These are phyloP conservation scores for Syngnathus floridae DNA, from an alignment of 2,113 vertebrate species.

Conservation along the genomic window DNA sequence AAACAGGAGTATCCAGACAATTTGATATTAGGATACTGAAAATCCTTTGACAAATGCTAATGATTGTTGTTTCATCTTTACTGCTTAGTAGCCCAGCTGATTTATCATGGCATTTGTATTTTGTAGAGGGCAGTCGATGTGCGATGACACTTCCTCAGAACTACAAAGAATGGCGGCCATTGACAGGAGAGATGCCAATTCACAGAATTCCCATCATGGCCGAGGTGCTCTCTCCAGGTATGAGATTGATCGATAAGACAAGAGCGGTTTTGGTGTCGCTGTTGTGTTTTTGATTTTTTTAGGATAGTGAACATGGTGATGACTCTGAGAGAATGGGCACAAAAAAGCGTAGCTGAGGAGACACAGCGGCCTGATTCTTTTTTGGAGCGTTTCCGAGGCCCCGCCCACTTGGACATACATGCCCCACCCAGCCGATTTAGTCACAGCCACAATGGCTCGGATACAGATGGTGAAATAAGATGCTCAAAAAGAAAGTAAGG, in stretches of 20 bases:
- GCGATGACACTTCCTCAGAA: conserved; percentile 76
- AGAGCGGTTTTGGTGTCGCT: background rate
- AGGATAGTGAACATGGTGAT: conserved; percentile 82
- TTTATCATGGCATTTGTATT: background rate
- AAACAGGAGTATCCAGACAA: background rate
- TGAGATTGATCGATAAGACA: background rate
- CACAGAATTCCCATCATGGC: conserved; percentile 64
- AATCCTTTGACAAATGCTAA: too few relatives aligned
- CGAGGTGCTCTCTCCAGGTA: conserved; percentile 77
- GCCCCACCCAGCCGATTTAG: conserved; percentile 64
- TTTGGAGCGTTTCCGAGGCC: conserved; percentile 84
- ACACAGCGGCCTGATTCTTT: conserved; percentile 84
- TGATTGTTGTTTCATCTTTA: too few relatives aligned
- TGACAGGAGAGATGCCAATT: conserved; percentile 52
- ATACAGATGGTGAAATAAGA: conserved; percentile 42
- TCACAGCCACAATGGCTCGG: conserved; percentile 50
- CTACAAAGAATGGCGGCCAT: conserved; percentile 69
- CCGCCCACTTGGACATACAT: conserved; percentile 66
- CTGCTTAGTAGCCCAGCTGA: too few relatives aligned
- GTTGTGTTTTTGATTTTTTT: background rate
- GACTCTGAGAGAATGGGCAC: conserved; percentile 86
- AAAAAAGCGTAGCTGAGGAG: conserved; percentile 78
- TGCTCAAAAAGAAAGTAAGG: conserved; percentile 50
- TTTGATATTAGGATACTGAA: too few relatives aligned
- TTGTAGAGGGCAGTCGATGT: conserved; percentile 70